Evolutionary conservation across 2,888 invertebrate species (phyloP), one percentile per base, ranked within the genome.

Genomic region (Formica aserva): DNA sequence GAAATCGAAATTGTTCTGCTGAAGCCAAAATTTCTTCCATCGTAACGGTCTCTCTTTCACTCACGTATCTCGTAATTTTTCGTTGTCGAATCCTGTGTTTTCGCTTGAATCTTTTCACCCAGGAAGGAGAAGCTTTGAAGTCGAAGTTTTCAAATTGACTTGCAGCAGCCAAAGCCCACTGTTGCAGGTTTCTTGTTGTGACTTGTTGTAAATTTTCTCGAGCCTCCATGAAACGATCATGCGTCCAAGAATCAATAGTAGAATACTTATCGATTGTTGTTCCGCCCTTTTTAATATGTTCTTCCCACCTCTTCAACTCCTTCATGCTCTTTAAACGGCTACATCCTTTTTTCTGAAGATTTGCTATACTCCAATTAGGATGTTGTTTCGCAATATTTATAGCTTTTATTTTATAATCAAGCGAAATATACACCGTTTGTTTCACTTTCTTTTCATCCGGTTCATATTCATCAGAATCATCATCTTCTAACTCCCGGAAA

Each of bases 231-330:
- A 63, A 45, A 9, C 48, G 35, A 52, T 71, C 55, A n/a, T 35
- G 63, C 1, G 80, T 71, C 71, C 80, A 71, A 5, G 35, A 5
- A 38, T 80, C 62, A 0, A 63, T 71, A 3, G 35, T 55, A 8
- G 57, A 1, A 22, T 80, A 80, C 26, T 80, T 80, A 26, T 80
- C 48, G 0, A 60, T 63, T 18, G 22, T 69, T 6, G 80, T 62
- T 26, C 45, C 45, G 15, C 45, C 45, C 15, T 5, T 45, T 45
- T 45, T 45, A 45, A 45, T 45, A 1, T 45, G 15, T 4, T 45
- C 15, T 45, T 45, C 5, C 45, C 45, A 45, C 1, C 4, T 45
- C 18, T 15, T 15, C 15, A 45, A 45, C 15, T 45, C 4, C 15
- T 45, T 35, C 26, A 13, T 69, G 29, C n/a, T 29, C n/a, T 69